Conservation (phyloP, 1,140 invertebrate species). For the Brachionus asplanchnoidis region DNA sequence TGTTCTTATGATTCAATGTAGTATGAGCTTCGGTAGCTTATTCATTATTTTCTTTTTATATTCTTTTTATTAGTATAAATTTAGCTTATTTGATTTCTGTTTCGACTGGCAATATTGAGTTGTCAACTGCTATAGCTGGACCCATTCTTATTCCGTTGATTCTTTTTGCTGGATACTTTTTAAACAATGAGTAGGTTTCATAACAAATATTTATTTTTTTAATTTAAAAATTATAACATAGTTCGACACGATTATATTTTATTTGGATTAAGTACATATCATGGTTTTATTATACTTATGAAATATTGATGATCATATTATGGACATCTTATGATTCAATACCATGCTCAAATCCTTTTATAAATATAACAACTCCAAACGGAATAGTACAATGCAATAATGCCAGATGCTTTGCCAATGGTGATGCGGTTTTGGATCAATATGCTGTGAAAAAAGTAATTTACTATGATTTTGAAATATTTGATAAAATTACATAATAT, state of each 20-base stretch:
- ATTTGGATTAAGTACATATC: conserved; percentile 42
- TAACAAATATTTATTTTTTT: background rate
- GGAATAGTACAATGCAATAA: background rate
- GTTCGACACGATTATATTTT: conserved; percentile 32
- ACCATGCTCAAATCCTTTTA: conserved; percentile 10
- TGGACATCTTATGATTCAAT: background rate
- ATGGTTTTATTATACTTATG: conserved; percentile 35
- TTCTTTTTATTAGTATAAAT: background rate
- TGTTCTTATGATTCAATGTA: background rate
- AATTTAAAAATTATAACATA: background rate
- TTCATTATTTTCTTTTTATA: background rate
- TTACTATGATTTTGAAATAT: background rate
- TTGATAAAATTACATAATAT: no score
- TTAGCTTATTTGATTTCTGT: conserved; percentile 4
- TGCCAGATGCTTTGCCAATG: background rate
- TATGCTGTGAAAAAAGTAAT: background rate
- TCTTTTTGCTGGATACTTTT: conserved; percentile 88
- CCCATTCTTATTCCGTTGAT: conserved; percentile 85
- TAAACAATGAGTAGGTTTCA: conserved; percentile 65
- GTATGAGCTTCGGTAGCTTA: conserved; percentile 24
- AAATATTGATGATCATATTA: background rate
- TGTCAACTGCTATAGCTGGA: conserved; percentile 76
- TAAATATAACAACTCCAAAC: background rate
- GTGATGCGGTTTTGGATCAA: background rate
- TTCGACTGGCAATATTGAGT: background rate